Evolutionary conservation across 64 coral and sea anemone genomes (phyloP), one percentile per base, ranked within the genome.

Genomic region (Cladopsammia gracilis): DNA sequence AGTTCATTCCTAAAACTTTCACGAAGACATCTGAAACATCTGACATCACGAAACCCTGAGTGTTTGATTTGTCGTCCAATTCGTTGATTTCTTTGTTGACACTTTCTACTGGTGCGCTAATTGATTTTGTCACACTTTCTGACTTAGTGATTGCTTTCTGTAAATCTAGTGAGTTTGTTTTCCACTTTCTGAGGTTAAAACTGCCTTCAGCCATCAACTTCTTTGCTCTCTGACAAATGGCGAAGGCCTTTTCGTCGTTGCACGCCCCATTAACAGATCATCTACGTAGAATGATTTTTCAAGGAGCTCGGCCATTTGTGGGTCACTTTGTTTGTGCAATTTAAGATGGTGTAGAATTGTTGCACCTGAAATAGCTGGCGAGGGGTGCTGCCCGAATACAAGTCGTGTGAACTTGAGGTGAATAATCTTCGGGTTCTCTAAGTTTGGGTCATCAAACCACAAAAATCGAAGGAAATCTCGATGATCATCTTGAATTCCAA

Each of bases 131-230:
- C 24, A 24, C 51, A 5, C 47, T 44, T 70, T 91, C 89, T 6
- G 48, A 70, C 46, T 90, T 25, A 8, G 16, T 25, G 54, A 56
- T 90, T 46, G 48, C 18, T 57, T 53, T 48, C 14, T 44, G 53
- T 13, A 95, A 46, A 10, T 60, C 50, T 7, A 4, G 4, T 7
- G 89, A 91, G 49, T 87, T 96, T 12, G 94, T 44, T 52, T 91
- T 65, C 89, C 76, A 92, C 23, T 92, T 91, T 25, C 82, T 5
- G 18, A 96, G 69, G 51, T 91, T 96, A n/a, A 96, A 92, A 22
- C 94, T 83, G 34, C 94, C 89, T 72, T 91, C 75, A 10, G 54
- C 54, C 89, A 88, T 91, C 14, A 91, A 44, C 49, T 25, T 13
- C 58, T 88, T 91, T 3, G 75, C 76, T 52, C 88, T 76, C 15